Conservation (phyloP, 2,113 vertebrate species). For the Melanotaenia duboulayi region DNA sequence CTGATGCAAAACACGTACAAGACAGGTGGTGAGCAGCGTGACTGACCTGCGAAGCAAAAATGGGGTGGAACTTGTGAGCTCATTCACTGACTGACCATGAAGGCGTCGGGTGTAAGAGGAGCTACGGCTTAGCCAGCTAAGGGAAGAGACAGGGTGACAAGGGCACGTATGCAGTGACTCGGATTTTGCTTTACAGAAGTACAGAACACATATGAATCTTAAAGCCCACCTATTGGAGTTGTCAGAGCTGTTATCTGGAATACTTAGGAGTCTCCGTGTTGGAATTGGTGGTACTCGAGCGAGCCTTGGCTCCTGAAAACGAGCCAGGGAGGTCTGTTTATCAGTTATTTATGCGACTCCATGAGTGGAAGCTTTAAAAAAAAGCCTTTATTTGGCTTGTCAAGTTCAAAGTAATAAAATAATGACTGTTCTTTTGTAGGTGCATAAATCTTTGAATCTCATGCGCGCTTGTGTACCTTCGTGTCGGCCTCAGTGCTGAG, state of each 20-base stretch:
- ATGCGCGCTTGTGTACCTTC: constrained; percentile 69
- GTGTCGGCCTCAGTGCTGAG: constrained; percentile 81
- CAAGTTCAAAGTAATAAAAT: neutral
- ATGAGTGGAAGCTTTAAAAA: constrained; percentile 23
- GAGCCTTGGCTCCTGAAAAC: constrained; percentile 79
- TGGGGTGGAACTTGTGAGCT: constrained; percentile 77
- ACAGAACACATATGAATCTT: neutral
- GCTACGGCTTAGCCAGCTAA: constrained; percentile 84
- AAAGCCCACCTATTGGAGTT: constrained; percentile 78
- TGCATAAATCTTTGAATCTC: constrained; percentile 20
- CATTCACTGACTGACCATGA: constrained; percentile 80
- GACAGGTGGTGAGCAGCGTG: constrained; percentile 41
- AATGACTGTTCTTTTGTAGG: neutral
- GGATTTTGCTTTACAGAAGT: constrained; percentile 39
- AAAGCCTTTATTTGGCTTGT: constrained; percentile 31
- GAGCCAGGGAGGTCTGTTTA: constrained; percentile 7
- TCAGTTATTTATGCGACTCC: constrained; percentile 17
- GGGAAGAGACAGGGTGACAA: constrained; percentile 57
- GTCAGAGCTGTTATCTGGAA: constrained; percentile 79
- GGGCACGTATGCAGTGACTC: constrained; percentile 52
- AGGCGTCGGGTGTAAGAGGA: constrained; percentile 84
- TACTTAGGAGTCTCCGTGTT: constrained; percentile 82
- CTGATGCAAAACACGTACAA: constrained; percentile 33
- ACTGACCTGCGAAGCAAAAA: constrained; percentile 84
- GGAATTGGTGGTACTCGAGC: constrained; percentile 83